Conservation (phyloP, 1,140 invertebrate species). For the Drosophila santomea region DNA sequence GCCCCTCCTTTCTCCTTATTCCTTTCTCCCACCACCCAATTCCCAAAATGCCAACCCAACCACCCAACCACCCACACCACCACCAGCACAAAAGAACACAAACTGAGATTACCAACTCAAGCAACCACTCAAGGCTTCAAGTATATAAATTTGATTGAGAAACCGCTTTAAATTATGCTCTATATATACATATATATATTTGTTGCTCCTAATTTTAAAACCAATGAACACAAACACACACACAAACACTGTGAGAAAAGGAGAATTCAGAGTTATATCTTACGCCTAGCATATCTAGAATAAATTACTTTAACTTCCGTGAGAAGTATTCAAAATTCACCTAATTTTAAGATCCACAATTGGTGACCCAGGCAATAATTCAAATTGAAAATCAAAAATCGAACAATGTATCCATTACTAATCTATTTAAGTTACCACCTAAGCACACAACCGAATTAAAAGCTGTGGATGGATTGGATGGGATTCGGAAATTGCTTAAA, state of each 20-base stretch:
- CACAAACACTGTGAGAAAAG: slow-evolving; percentile 18
- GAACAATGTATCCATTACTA: slow-evolving; percentile 42
- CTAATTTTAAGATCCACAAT: slow-evolving; percentile 70
- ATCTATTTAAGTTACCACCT: slow-evolving; percentile 63
- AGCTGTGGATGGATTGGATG: slow-evolving; percentile 9
- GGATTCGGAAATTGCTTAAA: not conserved
- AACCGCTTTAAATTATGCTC: slow-evolving; percentile 69
- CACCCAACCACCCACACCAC: not conserved
- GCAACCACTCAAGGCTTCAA: slow-evolving; percentile 45
- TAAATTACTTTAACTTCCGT: slow-evolving; percentile 37
- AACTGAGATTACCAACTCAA: slow-evolving; percentile 18
- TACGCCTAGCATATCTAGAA: slow-evolving; percentile 25
- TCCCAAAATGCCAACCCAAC: not conserved
- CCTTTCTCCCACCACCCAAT: not conserved
- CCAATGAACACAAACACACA: slow-evolving; percentile 30
- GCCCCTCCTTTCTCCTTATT: not conserved
- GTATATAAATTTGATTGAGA: slow-evolving; percentile 56
- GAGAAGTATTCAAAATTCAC: slow-evolving; percentile 57
- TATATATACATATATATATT: slow-evolving; percentile 45
- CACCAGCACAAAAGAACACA: slow-evolving; percentile 40
- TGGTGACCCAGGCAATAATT: slow-evolving; percentile 38
- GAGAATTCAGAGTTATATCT: slow-evolving; percentile 28
- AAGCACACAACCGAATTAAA: slow-evolving; percentile 49
- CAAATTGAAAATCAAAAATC: slow-evolving; percentile 1
- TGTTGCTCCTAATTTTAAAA: slow-evolving; percentile 35